Base-by-base conservation (phyloP, 2,888 invertebrate genomes). In the Ophioninae sp. region DNA sequence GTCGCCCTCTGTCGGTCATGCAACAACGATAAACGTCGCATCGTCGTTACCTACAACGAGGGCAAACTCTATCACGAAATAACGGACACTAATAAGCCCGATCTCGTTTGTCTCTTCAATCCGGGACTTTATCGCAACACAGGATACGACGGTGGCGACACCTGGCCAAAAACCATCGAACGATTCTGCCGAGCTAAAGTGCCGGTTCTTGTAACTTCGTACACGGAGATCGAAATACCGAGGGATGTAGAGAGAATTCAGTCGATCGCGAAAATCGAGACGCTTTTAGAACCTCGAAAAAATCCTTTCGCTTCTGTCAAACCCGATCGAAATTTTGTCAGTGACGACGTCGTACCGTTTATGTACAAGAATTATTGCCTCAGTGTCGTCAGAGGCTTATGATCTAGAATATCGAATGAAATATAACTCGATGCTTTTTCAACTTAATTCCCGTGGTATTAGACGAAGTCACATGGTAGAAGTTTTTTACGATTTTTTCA, bases 271-370 rank as follows among this genome's bases (percentile, higher is more conserved):
- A 93, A 93, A 1, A 90, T 94, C 39, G 93, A 94, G 63, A 90
- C 95, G 0, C 88, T 95, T 9, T 89, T 94, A 0, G 94, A 94
- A 9, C 95, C 95, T 0, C 93, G 93, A 17, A 93, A 92, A 56
- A 96, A 96, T 92, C 95, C 95, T 0, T 96, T 95, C 87, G 94
- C 95, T 0, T 96, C 96, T 64, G 94, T 95, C 0, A 94, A 96
- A 84, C 96, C 96, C 0, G 96, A 96, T 86, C 94, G 96, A 69
- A 96, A 96, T 89, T 96, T 96, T 85, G 95, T 96, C 17, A 95
- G 96, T 7, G 96, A 96, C 87, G 95, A 96, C 83, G 94, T 95
- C 67, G 94, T 94, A 68, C 96, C 96, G 0, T 92, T 96, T 80
- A 94, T 96, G 89, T 96, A 96, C 89, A 96, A 96, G 90, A 96